Evolutionary conservation across 2,113 vertebrate genomes (phyloP).

Genomic region (Gnathonemus longibarbis): DNA sequence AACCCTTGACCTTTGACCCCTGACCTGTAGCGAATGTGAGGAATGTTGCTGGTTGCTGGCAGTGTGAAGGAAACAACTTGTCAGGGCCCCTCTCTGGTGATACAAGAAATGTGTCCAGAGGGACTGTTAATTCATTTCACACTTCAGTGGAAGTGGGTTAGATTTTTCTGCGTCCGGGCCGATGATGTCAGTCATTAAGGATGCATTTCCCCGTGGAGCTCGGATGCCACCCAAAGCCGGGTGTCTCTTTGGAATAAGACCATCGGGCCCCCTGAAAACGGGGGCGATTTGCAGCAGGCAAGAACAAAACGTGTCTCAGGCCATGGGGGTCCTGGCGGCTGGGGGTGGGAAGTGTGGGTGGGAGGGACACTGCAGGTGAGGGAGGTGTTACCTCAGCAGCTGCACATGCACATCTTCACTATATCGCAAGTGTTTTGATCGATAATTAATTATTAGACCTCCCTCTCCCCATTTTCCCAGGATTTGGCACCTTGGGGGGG

Average conservation of each 20-base stretch:
- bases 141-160: neutral
- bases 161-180: neutral
- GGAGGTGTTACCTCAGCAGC: neutral
- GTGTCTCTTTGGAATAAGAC: neutral
- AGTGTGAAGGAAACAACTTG: neutral
- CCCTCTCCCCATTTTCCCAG: neutral
- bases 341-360: too few species aligned
- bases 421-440: constrained; percentile 1
- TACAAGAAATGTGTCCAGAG: neutral
- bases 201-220: neutral
- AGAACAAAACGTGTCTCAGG: neutral
- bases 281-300: neutral
- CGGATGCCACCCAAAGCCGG: neutral
- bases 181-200: neutral
- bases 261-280: neutral
- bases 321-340: neutral
- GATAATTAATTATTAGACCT: constrained; percentile 6
- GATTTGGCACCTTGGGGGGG: neutral
- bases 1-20: neutral
- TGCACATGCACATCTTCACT: neutral
- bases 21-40: neutral
- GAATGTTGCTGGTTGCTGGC: neutral
- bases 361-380: neutral
- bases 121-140: neutral
- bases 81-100: neutral